Conservation (phyloP, 2,113 vertebrate genomes). For the Hippopotamus amphibius region DNA sequence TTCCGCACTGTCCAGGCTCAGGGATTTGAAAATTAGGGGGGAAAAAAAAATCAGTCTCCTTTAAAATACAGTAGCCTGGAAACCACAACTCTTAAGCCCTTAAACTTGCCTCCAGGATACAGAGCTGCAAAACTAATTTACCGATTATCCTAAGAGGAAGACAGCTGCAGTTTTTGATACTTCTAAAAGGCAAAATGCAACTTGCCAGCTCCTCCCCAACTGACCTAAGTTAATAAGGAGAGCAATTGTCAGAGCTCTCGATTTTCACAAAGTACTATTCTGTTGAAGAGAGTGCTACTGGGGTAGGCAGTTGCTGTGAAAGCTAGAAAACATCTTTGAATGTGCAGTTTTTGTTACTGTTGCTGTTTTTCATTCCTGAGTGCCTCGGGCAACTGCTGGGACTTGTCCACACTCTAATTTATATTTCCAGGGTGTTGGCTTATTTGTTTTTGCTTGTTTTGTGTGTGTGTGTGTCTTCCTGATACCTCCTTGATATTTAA, state of each 20-base stretch:
- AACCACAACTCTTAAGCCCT: neutral
- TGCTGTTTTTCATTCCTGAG: neutral
- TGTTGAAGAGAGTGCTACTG: neutral
- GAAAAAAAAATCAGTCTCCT: neutral
- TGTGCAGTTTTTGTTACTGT: neutral
- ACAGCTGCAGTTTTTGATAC: neutral
- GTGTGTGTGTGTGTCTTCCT: neutral
- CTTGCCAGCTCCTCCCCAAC: neutral
- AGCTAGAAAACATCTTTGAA: constrained; percentile 18
- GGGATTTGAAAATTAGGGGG: neutral
- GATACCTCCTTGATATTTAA: neutral
- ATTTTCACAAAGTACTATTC: neutral
- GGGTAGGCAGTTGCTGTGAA: neutral
- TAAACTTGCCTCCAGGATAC: neutral
- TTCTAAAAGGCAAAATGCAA: neutral
- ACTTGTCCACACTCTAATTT: neutral
- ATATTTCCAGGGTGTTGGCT: neutral
- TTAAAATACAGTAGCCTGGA: neutral
- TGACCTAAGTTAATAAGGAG: neutral
- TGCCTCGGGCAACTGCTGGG: neutral
- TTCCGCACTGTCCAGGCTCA: neutral
- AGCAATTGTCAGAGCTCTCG: neutral
- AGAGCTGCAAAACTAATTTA: neutral
- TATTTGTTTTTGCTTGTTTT: neutral
- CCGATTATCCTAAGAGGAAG: neutral